Evolutionary conservation across 2,113 vertebrate species (phyloP).

Genomic region (Tyto alba): DNA sequence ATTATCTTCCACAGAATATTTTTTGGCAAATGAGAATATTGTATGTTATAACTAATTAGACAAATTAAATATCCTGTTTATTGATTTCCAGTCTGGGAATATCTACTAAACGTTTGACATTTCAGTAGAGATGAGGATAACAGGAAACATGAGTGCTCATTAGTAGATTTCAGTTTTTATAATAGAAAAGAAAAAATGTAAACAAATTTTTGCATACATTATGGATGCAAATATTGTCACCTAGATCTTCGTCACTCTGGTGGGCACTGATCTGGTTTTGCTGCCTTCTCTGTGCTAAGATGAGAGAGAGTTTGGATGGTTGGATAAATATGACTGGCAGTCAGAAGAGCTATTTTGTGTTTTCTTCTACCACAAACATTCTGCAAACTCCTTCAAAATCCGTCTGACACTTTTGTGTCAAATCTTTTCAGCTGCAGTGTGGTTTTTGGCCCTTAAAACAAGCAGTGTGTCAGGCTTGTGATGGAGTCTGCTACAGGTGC

Average conservation of each 20-base stretch:
- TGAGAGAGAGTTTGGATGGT: background rate
- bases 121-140: background rate
- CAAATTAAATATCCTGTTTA: background rate
- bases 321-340: background rate
- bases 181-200: background rate
- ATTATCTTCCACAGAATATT: background rate
- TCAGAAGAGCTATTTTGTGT: background rate
- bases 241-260: background rate
- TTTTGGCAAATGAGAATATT: background rate
- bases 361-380: background rate
- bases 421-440: background rate
- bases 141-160: background rate
- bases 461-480: background rate
- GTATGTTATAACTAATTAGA: background rate
- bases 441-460: background rate
- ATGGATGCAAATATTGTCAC: background rate
- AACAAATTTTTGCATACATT: background rate
- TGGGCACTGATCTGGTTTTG: background rate
- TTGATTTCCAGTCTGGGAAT: background rate
- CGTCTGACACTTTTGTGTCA: background rate
- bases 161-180: background rate
- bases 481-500: background rate
- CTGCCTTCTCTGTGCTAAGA: background rate
- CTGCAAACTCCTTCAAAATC: background rate
- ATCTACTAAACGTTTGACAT: background rate